Base-by-base conservation (phyloP, 2,888 invertebrate genomes). In the Spisula solida region DNA sequence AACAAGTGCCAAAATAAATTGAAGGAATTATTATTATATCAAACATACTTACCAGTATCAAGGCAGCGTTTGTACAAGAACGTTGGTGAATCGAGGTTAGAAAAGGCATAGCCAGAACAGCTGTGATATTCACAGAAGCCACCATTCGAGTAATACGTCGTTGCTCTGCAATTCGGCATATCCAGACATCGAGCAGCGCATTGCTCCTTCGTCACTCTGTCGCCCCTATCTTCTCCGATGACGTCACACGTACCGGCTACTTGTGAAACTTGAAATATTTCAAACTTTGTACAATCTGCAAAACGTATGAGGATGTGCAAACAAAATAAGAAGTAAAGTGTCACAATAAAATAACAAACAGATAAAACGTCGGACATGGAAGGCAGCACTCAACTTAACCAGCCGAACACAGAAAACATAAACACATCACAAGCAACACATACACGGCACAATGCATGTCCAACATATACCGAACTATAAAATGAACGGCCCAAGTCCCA, bases 121-220 rank as follows among this genome's bases (percentile, higher is more conserved):
- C 25, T 78, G 34, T 89, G 86, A 55, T 89, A 89, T n/a, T 79
- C n/a, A 79, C 89, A 89, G 47, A 41, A 14, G 12, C 29, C 70
- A 18, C 41, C 83, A 16, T 31, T 5, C 0, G 41, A 10, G 12
- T 25, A 10, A 79, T 47, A 55, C 75, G 81, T 89, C 0, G 60
- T 81, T 20, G 56, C 89, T 25, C 81, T 29, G 51, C 89, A 89
- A 14, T 48, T 60, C 8, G 70, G 51, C 81, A 87, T 87, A 75
- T 89, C 89, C 18, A 89, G 31, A 85, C 89, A 89, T 78, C 81
- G 81, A 20, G 81, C 66, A 14, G 81, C 12, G 60, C 89, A 89
- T 60, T 87, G 87, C 6, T 55, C 79, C 31, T 48, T n/a, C 1
- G 78, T 85, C 18, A 89, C 55, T 18, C 1, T 4, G 10, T 87